phyloP scores from a whole-genome alignment of 2,888 invertebrate species.

The Muschampia plurimacula region DNA sequence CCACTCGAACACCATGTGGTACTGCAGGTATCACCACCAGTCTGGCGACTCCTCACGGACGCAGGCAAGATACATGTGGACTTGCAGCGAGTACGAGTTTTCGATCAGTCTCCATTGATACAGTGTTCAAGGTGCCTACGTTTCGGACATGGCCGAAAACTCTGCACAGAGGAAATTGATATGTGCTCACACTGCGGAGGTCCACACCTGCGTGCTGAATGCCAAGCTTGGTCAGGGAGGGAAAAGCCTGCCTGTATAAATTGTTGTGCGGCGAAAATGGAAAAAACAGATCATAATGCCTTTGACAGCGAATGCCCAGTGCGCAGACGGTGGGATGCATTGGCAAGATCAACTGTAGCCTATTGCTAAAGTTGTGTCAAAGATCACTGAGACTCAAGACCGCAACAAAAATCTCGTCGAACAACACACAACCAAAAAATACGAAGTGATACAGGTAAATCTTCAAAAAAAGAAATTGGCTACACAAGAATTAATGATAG shows the following conservation, averaged over 20 bases:
- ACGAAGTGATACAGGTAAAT: no score
- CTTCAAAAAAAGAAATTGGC: not conserved
- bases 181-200: not conserved
- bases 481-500: not conserved
- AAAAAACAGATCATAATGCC: not conserved
- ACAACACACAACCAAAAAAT: no score
- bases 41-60: not conserved
- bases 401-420: not conserved
- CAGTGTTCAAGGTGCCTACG: constrained; percentile 10
- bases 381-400: not conserved
- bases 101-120: not conserved
- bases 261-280: not conserved
- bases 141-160: not conserved
- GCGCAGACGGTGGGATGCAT: not conserved
- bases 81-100: not conserved
- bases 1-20: not conserved
- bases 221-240: not conserved
- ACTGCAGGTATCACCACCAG: not conserved
- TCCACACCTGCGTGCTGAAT: not conserved
- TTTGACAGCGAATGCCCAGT: not conserved
- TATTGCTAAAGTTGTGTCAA: not conserved
- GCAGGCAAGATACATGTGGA: not conserved
- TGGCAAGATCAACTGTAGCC: not conserved
- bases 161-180: not conserved
- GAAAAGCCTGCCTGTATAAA: not conserved